Evolutionary conservation across 2,888 invertebrate genomes (phyloP).

Genomic region (Dolichopus griseipennis): DNA sequence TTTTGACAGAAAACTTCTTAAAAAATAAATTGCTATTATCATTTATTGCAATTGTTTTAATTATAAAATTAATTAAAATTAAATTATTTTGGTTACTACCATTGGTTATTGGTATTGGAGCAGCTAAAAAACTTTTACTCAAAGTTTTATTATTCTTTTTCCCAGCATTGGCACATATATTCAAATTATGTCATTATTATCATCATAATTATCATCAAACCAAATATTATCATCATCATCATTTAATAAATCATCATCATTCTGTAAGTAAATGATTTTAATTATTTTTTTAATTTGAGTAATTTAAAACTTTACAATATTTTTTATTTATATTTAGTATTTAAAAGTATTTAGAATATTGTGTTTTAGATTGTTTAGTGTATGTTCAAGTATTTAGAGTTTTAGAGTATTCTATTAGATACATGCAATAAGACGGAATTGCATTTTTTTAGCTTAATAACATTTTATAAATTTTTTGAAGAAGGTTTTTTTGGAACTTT

Average conservation of each 20-base stretch:
- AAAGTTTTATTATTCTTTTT: slow-evolving; percentile 73
- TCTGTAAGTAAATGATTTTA: slow-evolving; percentile 43
- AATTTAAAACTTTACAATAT: too few species aligned
- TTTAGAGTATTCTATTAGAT: too few species aligned
- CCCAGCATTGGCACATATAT: slow-evolving; percentile 72
- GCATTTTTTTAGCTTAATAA: too few species aligned
- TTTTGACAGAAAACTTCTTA: slow-evolving; percentile 60
- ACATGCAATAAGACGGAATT: too few species aligned
- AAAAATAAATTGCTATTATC: slow-evolving; percentile 65
- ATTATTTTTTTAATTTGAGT: too few species aligned
- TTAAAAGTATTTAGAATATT: too few species aligned
- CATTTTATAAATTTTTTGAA: too few species aligned
- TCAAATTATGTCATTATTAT: slow-evolving; percentile 77
- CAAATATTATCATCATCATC: slow-evolving; percentile 74
- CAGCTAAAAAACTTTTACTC: slow-evolving; percentile 74
- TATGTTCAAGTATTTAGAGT: too few species aligned
- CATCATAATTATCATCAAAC: slow-evolving; percentile 63
- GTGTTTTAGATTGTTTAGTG: too few species aligned
- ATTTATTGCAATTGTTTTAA: slow-evolving; percentile 64
- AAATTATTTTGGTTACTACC: slow-evolving; percentile 74
- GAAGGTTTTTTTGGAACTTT: too few species aligned
- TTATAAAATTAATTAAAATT: slow-evolving; percentile 69
- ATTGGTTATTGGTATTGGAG: slow-evolving; percentile 65
- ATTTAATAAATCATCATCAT: slow-evolving; percentile 69
- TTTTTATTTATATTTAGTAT: too few species aligned